A percentile compares a stretch with the other conserved stretches of the same genome.
Conservation (phyloP, 2,113 vertebrate genomes). For the Trachemys scripta region DNA sequence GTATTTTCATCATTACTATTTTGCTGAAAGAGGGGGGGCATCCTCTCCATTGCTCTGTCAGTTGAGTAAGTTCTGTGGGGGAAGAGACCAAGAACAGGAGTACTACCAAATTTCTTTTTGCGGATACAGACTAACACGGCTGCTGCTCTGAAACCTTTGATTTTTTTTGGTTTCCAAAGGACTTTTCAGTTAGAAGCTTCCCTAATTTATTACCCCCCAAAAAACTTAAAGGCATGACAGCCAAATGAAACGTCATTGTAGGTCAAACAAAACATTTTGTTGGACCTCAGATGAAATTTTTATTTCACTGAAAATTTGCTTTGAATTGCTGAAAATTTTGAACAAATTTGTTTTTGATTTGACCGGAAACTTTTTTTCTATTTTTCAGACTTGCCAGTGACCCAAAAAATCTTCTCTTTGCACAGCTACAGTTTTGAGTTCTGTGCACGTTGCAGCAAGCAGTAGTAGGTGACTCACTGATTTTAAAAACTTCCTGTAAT, state of each 20-base stretch:
- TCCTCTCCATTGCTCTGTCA: no score
- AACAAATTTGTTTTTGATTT: no score
- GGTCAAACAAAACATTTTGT: not conserved
- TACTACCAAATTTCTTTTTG: no score
- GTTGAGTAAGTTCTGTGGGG: no score
- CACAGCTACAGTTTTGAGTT: not conserved
- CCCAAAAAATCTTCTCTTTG: not conserved
- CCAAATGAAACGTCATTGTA: not conserved
- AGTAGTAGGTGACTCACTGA: not conserved
- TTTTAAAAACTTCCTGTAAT: not conserved
- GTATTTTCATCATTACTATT: no score
- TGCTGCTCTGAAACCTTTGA: no score
- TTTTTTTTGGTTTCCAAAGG: not conserved
- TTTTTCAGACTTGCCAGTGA: not conserved
- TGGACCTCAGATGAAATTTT: not conserved
- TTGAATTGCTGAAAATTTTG: not conserved
- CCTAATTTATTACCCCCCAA: not conserved
- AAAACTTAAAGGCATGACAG: no score
- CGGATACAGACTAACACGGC: no score
- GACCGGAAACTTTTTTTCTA: no score
- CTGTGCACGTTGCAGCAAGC: not conserved
- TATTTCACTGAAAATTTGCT: not conserved
- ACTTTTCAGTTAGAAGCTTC: not conserved
- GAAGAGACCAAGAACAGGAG: no score
- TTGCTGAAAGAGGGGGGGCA: no score